Percentiles rank a stretch among this genome's conserved stretches.
phyloP scores from a whole-genome alignment of 2,888 invertebrate genomes.

The Auanema sp. region DNA sequence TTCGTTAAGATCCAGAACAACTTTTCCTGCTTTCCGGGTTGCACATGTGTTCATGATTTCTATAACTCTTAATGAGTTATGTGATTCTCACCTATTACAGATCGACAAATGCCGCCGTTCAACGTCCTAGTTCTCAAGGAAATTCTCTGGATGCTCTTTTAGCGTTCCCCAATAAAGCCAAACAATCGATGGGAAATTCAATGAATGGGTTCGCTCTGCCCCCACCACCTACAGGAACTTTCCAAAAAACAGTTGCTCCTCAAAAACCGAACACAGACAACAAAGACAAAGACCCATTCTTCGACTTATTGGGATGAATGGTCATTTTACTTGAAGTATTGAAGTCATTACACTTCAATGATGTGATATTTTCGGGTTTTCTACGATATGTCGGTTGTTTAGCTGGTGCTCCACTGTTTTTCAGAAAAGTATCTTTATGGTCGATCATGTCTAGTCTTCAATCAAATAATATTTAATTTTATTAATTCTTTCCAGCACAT shows the following conservation, averaged over 20 bases:
- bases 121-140: conserved; percentile 8
- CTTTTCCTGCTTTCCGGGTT: background rate
- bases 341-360: too few species aligned
- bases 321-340: background rate
- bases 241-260: background rate
- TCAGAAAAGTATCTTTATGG: too few species aligned
- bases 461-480: too few species aligned
- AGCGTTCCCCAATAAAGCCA: conserved; percentile 21
- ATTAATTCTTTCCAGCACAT: too few species aligned
- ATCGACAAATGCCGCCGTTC: conserved; percentile 19
- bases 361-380: too few species aligned
- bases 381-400: too few species aligned
- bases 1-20: background rate
- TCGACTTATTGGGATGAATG: conserved; percentile 19
- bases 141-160: conserved; percentile 20
- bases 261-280: background rate
- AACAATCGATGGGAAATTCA: conserved; percentile 16
- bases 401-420: too few species aligned
- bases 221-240: conserved; percentile 1
- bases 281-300: conserved; percentile 21
- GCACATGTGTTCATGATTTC: background rate
- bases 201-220: background rate
- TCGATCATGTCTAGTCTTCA: too few species aligned
- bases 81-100: conserved; percentile 6
- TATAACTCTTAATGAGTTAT: background rate